Evolutionary conservation across 2,888 invertebrate genomes (phyloP), one percentile per base, ranked within the genome.

Genomic region (Campoplex nolae): DNA sequence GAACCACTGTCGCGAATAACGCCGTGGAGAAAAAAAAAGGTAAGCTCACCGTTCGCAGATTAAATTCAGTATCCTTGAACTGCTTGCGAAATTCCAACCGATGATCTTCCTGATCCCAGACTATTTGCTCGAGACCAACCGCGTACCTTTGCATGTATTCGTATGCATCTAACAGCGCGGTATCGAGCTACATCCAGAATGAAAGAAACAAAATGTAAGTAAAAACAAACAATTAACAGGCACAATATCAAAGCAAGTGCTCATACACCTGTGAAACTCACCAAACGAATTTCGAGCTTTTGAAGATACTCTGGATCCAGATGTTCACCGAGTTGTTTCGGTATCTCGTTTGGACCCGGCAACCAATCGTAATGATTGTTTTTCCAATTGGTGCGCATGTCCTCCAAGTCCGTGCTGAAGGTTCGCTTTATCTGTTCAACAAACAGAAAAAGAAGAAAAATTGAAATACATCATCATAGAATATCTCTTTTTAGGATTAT

Each of bases 101-200:
- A 77, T 95, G 91, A 70, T 96, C 95, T 35, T 96, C 95, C 88
- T 96, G 95, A 89, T 97, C 96, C 94, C 95, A 94, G 56, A 95
- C 95, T 74, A 97, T 95, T 90, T 96, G 96, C 91, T 97, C 96
- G 84, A 97, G 92, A 45, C 96, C 97, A 8, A 97, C 97, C 1
- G 97, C 97, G 87, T 96, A 95, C 95, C 96, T 96, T 94, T 97
- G 97, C 93, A 97, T 95, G 89, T 96, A 96, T 91, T 96, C 95
- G 94, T 96, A 97, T 92, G 96, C 95, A 82, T 96, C 95, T 77
- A 96, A 95, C 90, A 97, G 94, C 18, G 95, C 94, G 32, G 93
- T 93, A 80, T 95, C 95, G 85, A 96, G 93, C 96, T 96, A 94
- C 6, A 94, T 94, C 83, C 68, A 38, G n/a, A 54, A 56, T 70